Conservation (phyloP, 2,797 vertebrate genomes). For the Poecile montanus region DNA sequence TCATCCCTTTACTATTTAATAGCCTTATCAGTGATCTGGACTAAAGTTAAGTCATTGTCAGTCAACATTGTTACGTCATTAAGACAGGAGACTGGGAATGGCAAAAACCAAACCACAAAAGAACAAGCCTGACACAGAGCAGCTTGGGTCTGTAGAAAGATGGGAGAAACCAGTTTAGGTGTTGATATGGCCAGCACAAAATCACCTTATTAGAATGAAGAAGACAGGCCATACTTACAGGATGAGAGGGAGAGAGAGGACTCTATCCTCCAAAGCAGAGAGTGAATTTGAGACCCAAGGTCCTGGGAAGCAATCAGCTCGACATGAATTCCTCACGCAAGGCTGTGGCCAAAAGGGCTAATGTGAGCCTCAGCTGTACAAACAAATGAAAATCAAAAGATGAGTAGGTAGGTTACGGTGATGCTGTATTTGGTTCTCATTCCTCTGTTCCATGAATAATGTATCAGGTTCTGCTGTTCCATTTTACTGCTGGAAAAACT, state of each 20-base stretch:
- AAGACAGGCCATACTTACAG: conserved; percentile 54
- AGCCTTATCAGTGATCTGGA: background rate
- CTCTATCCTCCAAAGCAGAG: conserved; percentile 64
- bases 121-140: background rate
- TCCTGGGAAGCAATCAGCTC: conserved; percentile 53
- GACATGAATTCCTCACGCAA: conserved; percentile 51
- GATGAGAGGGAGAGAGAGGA: conserved; percentile 68
- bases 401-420: conserved; percentile 29
- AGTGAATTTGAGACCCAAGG: conserved; percentile 3
- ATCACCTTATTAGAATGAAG: background rate
- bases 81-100: background rate
- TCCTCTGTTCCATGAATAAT: background rate
- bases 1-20: background rate
- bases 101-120: background rate
- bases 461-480: background rate
- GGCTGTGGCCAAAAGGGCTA: conserved; percentile 48
- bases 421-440: background rate
- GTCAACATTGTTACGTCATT: too few relatives aligned
- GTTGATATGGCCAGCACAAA: background rate
- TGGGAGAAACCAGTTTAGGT: background rate
- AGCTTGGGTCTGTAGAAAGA: background rate
- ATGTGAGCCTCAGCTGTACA: conserved; percentile 34
- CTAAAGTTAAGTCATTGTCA: background rate
- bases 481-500: background rate
- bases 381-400: conserved; percentile 56